phyloP scores from a whole-genome alignment of 2,113 vertebrate species.

The Mus spicilegus region DNA sequence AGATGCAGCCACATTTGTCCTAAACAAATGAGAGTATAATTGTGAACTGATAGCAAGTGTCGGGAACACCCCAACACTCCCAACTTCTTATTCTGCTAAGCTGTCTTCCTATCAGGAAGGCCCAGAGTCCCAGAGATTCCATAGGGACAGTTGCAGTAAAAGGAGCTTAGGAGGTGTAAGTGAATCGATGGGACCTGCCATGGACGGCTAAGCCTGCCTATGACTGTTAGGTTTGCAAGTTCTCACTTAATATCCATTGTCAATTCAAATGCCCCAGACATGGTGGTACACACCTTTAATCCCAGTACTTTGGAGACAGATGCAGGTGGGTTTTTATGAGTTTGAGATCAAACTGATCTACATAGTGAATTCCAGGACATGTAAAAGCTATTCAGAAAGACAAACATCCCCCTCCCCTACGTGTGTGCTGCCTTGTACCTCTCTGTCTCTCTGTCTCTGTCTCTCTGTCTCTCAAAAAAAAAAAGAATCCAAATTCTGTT shows the following conservation, averaged over 20 bases:
- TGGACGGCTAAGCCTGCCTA: fast-evolving
- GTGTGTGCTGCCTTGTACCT: background rate
- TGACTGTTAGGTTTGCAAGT: constrained; percentile 79
- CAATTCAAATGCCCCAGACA: constrained; percentile 75
- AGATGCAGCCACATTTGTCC: background rate
- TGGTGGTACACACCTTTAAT: background rate
- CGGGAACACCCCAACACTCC: background rate
- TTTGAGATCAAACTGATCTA: background rate
- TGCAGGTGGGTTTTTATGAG: background rate
- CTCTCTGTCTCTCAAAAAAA: too few species aligned
- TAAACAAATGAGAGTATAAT: background rate
- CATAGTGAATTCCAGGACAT: background rate
- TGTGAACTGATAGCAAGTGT: background rate
- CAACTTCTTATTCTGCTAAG: background rate
- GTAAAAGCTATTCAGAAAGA: background rate
- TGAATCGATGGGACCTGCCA: fast-evolving
- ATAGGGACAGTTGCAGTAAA: fast-evolving
- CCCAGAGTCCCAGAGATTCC: background rate
- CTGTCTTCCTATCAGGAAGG: too few species aligned
- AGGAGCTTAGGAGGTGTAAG: fast-evolving
- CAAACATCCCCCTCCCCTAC: too few species aligned
- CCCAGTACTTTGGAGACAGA: too few species aligned
- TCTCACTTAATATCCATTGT: constrained; percentile 88
- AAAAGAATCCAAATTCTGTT: constrained; percentile 85
- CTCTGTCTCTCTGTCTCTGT: too few species aligned